phyloP scores from a whole-genome alignment of 2,113 vertebrate species.

The Anser brachyrhynchus region DNA sequence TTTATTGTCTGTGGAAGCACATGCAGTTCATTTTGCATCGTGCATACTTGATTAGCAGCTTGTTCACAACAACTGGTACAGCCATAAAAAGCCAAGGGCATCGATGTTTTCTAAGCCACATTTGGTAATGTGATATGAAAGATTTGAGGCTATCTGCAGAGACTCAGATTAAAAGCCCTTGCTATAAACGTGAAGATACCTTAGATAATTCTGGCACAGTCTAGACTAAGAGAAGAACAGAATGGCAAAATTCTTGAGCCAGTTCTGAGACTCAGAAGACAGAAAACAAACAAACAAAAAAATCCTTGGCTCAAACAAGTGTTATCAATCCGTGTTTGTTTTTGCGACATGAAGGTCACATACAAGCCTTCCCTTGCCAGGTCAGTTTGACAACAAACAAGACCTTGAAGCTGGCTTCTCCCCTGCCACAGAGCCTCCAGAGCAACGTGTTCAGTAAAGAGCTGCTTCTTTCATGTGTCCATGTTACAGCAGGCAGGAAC shows the following conservation, averaged over 20 bases:
- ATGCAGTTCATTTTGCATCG: background rate
- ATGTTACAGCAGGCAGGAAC: background rate
- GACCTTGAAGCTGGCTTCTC: background rate
- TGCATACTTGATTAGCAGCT: background rate
- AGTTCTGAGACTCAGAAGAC: background rate
- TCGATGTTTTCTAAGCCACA: background rate
- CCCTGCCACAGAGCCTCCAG: background rate
- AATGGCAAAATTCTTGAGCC: background rate
- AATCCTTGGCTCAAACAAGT: background rate
- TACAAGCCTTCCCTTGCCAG: accelerated
- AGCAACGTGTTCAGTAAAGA: background rate
- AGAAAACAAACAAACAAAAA: background rate
- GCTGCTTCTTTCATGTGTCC: background rate
- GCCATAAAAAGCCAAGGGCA: background rate
- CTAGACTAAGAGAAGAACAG: background rate
- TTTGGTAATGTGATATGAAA: background rate
- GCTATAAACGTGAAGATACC: background rate
- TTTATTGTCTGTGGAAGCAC: background rate
- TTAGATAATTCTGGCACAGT: background rate
- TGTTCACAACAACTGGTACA: background rate
- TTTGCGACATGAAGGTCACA: background rate
- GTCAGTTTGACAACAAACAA: background rate
- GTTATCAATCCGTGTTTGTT: background rate
- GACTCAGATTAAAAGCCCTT: background rate
- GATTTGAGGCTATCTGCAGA: background rate